Evolutionary conservation across 2,797 vertebrate genomes (phyloP).

Genomic region (Scolopax bukidnonensis): DNA sequence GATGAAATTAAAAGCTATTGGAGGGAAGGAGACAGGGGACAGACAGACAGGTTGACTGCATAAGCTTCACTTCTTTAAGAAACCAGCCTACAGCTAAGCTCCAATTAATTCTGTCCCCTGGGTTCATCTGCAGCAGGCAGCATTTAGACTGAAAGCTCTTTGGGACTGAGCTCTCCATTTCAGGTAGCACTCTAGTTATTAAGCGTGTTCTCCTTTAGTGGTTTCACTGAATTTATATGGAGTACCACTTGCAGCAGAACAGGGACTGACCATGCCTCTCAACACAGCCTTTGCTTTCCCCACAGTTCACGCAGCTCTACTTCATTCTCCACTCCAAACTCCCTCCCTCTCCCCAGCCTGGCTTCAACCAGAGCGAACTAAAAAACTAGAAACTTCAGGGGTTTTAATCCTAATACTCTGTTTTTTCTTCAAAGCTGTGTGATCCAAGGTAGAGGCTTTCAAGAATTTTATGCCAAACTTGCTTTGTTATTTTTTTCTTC

Average conservation of each 20-base stretch:
- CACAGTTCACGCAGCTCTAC: neutral
- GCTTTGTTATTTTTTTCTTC: neutral
- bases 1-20: constrained; percentile 51
- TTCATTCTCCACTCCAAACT: neutral
- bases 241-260: neutral
- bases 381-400: neutral
- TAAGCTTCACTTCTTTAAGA: constrained; percentile 16
- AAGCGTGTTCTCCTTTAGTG: neutral
- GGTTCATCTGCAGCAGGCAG: constrained; percentile 1
- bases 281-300: neutral
- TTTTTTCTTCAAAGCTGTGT: neutral
- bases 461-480: neutral
- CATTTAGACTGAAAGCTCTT: neutral
- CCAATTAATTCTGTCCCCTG: constrained; percentile 46
- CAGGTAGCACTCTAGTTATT: neutral
- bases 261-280: neutral
- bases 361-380: neutral
- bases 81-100: constrained; percentile 42
- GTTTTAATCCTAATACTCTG: neutral
- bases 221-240: neutral
- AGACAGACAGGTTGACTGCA: neutral
- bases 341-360: neutral
- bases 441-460: neutral
- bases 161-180: neutral
- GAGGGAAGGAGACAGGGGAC: neutral